phyloP scores from a whole-genome alignment of 2,888 invertebrate species.

The Xylocampa areola region DNA sequence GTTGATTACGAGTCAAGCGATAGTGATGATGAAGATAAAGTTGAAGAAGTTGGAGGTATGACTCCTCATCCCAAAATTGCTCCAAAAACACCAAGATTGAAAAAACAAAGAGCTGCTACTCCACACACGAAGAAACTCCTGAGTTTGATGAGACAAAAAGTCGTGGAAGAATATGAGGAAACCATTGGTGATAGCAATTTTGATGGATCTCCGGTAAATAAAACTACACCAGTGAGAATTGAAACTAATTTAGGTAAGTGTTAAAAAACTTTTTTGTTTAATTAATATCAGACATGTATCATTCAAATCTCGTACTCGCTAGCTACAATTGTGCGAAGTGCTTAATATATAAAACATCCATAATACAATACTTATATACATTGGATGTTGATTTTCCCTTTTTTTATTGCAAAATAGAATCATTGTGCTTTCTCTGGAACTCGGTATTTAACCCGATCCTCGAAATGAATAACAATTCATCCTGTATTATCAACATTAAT shows the following conservation, averaged over 20 bases:
- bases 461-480: too few relatives aligned
- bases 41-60: constrained; percentile 44
- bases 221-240: constrained; percentile 71
- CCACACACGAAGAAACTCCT: constrained; percentile 81
- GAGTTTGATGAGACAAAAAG: constrained; percentile 73
- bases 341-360: too few relatives aligned
- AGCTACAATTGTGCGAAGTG: too few relatives aligned
- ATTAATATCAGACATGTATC: too few relatives aligned
- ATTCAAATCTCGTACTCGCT: too few relatives aligned
- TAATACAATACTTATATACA: too few relatives aligned
- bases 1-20: constrained; percentile 85
- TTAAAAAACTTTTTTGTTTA: background rate
- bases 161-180: constrained; percentile 73
- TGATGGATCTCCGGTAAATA: constrained; percentile 62
- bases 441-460: too few relatives aligned
- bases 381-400: too few relatives aligned
- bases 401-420: too few relatives aligned
- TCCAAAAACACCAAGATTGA: constrained; percentile 75
- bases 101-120: constrained; percentile 74
- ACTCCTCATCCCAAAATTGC: constrained; percentile 71
- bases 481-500: too few relatives aligned
- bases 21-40: constrained; percentile 67
- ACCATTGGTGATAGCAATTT: constrained; percentile 63
- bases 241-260: constrained; percentile 68
- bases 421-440: too few relatives aligned